Percentiles rank a stretch among this genome's conserved stretches.
These are phyloP conservation scores for Melinaea menophilus DNA, from an alignment of 2,888 invertebrate species.

Conservation along the genomic window DNA sequence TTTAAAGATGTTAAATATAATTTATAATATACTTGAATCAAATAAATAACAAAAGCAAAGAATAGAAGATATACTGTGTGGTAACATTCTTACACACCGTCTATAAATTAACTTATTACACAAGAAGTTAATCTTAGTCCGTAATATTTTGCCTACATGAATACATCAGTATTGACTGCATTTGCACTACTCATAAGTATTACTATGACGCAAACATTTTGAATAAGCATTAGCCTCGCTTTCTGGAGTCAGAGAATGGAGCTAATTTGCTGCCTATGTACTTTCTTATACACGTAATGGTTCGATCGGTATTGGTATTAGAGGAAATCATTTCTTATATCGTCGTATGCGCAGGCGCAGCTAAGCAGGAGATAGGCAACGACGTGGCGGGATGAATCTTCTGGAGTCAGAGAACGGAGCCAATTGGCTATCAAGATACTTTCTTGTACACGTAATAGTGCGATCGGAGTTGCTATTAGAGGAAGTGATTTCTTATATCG, in stretches of 20 bases:
- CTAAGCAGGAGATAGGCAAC: slow-evolving; percentile 41
- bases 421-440: slow-evolving; percentile 36
- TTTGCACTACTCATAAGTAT: slow-evolving; percentile 49
- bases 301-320: slow-evolving; percentile 33
- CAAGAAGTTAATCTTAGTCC: slow-evolving; percentile 23
- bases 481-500: slow-evolving; percentile 56
- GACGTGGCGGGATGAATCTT: slow-evolving; percentile 65
- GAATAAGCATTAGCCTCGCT: slow-evolving; percentile 59
- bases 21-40: background rate
- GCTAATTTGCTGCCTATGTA: slow-evolving; percentile 37
- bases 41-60: slow-evolving; percentile 4
- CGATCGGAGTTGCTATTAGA: slow-evolving; percentile 34
- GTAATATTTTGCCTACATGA: slow-evolving; percentile 47
- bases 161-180: slow-evolving; percentile 50
- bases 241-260: slow-evolving; percentile 48
- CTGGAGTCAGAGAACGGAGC: slow-evolving; percentile 46
- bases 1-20: too few relatives aligned
- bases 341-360: slow-evolving; percentile 49
- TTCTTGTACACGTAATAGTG: slow-evolving; percentile 33
- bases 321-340: slow-evolving; percentile 54
- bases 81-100: slow-evolving; percentile 11
- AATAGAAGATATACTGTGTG: slow-evolving; percentile 6
- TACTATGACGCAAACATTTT: slow-evolving; percentile 61
- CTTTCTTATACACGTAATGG: slow-evolving; percentile 34
- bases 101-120: slow-evolving; percentile 25